A percentile compares a stretch with the other conserved stretches of the same genome.
Evolutionary conservation across 2,888 invertebrate genomes (phyloP).

Genomic region (Nemotelus nigrinus): DNA sequence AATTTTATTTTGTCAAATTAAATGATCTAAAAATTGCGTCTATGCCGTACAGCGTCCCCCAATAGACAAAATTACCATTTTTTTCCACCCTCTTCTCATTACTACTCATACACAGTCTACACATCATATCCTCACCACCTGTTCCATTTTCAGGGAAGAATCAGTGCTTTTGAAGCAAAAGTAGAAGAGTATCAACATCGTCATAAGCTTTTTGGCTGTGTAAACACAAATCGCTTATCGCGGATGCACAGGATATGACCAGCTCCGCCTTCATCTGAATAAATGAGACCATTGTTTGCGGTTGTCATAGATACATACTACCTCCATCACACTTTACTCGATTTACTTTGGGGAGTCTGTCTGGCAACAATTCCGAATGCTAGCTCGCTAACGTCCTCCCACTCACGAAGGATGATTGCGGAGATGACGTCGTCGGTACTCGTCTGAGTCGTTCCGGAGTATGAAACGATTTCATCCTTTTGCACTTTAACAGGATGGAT

Average conservation of each 20-base stretch:
- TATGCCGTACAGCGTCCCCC: too few relatives aligned
- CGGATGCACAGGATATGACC: constrained; percentile 49
- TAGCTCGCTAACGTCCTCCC: neutral
- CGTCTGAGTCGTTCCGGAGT: neutral
- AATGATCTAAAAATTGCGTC: too few relatives aligned
- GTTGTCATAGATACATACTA: constrained; percentile 54
- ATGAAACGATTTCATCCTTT: constrained; percentile 17
- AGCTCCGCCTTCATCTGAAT: constrained; percentile 53
- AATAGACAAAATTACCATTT: neutral
- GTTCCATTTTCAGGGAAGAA: neutral
- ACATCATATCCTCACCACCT: neutral
- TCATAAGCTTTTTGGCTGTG: constrained; percentile 53
- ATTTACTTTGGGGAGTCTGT: constrained; percentile 12
- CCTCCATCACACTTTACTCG: neutral
- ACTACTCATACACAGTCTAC: too few relatives aligned
- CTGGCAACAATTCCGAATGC: constrained; percentile 2
- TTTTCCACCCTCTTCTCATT: neutral
- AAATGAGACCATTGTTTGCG: constrained; percentile 55
- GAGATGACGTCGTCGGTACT: neutral
- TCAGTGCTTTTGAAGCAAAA: neutral
- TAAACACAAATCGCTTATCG: constrained; percentile 56
- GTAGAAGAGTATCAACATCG: constrained; percentile 45
- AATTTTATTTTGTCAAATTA: too few relatives aligned
- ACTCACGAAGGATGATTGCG: too few relatives aligned
- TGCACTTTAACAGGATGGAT: constrained; percentile 17